These are phyloP conservation scores for Silvanus unidentatus DNA, from an alignment of 2,888 invertebrate genomes.

Conservation along the genomic window DNA sequence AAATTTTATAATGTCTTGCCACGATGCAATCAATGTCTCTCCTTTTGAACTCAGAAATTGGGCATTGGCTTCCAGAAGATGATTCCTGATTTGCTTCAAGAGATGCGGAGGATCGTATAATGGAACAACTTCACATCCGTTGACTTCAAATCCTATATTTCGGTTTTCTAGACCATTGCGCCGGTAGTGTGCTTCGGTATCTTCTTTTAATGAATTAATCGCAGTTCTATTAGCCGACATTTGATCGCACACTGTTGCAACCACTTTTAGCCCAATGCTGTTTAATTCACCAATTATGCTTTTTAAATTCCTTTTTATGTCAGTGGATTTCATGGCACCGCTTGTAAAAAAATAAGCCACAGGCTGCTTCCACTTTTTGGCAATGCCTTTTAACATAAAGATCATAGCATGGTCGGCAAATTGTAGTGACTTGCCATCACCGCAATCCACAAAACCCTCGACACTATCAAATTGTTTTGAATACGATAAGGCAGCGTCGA, in stretches of 20 bases:
- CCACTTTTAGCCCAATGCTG: no score
- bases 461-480: background rate
- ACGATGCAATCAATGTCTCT: conserved; percentile 14
- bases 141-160: conserved; percentile 4
- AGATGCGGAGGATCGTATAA: conserved; percentile 22
- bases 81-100: conserved; percentile 20
- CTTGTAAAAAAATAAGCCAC: conserved; percentile 13
- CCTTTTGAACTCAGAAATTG: conserved; percentile 12
- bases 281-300: no score
- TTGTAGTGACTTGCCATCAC: background rate
- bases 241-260: no score
- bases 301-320: background rate
- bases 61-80: conserved; percentile 13
- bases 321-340: conserved; percentile 4
- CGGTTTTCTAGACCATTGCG: background rate
- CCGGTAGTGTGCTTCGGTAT: background rate
- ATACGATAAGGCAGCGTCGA: background rate
- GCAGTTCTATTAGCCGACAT: no score
- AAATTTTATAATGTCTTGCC: conserved; percentile 13
- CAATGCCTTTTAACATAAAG: conserved; percentile 12
- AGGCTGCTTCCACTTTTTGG: conserved; percentile 15
- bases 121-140: conserved; percentile 19
- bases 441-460: background rate
- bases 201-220: no score
- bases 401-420: conserved; percentile 13